Percentiles rank a stretch among this genome's conserved stretches.
Conservation (phyloP, 2,888 invertebrate species). For the Drosophila mayaguana region DNA sequence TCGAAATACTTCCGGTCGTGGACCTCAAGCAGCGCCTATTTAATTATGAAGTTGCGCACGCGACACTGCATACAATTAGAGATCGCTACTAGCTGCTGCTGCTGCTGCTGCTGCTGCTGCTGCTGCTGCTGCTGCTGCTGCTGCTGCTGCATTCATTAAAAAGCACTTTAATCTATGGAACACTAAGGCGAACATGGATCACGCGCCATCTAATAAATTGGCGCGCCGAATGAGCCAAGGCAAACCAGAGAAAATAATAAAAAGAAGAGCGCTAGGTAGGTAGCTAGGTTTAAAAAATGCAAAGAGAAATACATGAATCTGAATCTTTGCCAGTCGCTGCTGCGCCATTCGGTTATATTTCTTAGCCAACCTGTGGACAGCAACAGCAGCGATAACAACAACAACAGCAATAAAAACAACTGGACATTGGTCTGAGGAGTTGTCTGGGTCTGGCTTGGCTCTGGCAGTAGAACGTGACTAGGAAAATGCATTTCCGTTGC, state of each 20-base stretch:
- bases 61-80: slow-evolving; percentile 63
- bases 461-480: slow-evolving; percentile 68
- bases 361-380: slow-evolving; percentile 53
- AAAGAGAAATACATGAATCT: slow-evolving; percentile 31
- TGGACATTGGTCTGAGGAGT: slow-evolving; percentile 31
- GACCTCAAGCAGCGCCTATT: slow-evolving; percentile 24
- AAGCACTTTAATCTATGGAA: slow-evolving; percentile 68
- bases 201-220: slow-evolving; percentile 73
- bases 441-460: slow-evolving; percentile 52
- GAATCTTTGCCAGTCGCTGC: slow-evolving; percentile 48
- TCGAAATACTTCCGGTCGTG: neutral
- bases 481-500: slow-evolving; percentile 79
- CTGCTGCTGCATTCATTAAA: slow-evolving; percentile 67
- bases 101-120: no score
- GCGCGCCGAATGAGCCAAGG: slow-evolving; percentile 39
- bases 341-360: slow-evolving; percentile 52
- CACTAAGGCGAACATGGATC: slow-evolving; percentile 61
- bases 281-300: neutral
- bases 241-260: slow-evolving; percentile 32
- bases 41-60: slow-evolving; percentile 62
- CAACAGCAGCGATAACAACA: neutral
- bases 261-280: slow-evolving; percentile 8
- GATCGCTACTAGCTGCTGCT: slow-evolving; percentile 30
- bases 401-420: slow-evolving; percentile 20
- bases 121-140: slow-evolving; percentile 28